A percentile compares a stretch with the other conserved stretches of the same genome.
Evolutionary conservation across 2,113 vertebrate species (phyloP).

Genomic region (Nettapus auritus): DNA sequence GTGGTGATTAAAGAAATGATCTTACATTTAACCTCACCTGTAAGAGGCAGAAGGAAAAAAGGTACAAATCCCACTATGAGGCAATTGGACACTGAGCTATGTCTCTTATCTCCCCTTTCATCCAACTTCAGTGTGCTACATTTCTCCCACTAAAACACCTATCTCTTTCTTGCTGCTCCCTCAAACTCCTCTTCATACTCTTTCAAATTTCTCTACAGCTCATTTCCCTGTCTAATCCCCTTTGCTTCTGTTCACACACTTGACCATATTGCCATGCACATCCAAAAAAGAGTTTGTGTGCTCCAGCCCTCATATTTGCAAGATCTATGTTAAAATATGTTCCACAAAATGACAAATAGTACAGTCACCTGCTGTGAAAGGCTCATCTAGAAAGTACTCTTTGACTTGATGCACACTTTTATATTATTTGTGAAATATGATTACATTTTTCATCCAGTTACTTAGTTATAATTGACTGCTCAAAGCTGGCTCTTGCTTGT

Average conservation of each 20-base stretch:
- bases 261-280: rapidly evolving
- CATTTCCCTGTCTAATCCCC: background rate
- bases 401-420: background rate
- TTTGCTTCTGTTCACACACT: background rate
- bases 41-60: background rate
- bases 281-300: background rate
- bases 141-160: background rate
- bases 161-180: background rate
- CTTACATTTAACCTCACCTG: background rate
- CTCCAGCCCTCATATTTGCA: background rate
- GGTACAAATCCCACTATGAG: background rate
- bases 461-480: conserved; percentile 12
- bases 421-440: conserved; percentile 17
- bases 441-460: background rate
- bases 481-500: background rate
- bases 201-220: background rate
- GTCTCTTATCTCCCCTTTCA: background rate
- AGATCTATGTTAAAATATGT: background rate
- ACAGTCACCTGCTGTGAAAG: background rate
- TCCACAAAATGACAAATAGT: background rate
- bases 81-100: background rate
- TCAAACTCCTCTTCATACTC: background rate
- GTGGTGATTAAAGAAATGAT: background rate
- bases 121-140: background rate
- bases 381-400: background rate